Evolutionary conservation across 2,888 invertebrate genomes (phyloP).

Genomic region (Meghimatium bilineatum): DNA sequence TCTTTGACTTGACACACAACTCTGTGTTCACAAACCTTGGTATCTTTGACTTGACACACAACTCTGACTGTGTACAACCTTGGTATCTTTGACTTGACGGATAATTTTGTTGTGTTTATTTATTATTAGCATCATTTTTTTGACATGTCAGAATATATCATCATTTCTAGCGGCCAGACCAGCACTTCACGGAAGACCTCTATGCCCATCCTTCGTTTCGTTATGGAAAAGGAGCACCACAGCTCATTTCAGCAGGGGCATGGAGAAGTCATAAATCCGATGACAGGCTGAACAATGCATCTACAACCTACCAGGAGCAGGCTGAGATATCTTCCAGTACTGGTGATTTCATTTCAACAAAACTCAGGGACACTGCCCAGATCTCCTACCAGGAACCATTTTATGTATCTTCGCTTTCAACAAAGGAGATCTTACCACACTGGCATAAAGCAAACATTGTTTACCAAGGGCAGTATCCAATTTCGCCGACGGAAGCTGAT

Average conservation of each 20-base stretch:
- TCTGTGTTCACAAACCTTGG: no score
- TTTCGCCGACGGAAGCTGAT: slow-evolving; percentile 54
- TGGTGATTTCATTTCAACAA: slow-evolving; percentile 18
- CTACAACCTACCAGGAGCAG: not conserved
- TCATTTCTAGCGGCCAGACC: slow-evolving; percentile 29
- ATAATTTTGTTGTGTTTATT: not conserved
- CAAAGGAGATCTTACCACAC: not conserved
- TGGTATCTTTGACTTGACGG: not conserved
- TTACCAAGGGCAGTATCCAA: slow-evolving; percentile 56
- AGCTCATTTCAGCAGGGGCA: slow-evolving; percentile 24
- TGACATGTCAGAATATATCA: not conserved
- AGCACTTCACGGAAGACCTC: slow-evolving; percentile 61
- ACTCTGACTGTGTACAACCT: not conserved
- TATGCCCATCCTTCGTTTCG: slow-evolving; percentile 67
- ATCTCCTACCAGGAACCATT: slow-evolving; percentile 25
- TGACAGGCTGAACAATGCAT: not conserved
- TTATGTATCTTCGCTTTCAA: not conserved
- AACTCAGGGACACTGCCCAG: slow-evolving; percentile 11
- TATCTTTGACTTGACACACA: no score
- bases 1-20: not conserved
- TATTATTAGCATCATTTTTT: not conserved
- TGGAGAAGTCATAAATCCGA: not conserved
- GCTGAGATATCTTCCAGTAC: not conserved
- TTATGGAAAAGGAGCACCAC: slow-evolving; percentile 59
- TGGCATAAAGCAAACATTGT: slow-evolving; percentile 43